Conservation (phyloP, 1,140 invertebrate genomes). For the Drosophila kanapiae region DNA sequence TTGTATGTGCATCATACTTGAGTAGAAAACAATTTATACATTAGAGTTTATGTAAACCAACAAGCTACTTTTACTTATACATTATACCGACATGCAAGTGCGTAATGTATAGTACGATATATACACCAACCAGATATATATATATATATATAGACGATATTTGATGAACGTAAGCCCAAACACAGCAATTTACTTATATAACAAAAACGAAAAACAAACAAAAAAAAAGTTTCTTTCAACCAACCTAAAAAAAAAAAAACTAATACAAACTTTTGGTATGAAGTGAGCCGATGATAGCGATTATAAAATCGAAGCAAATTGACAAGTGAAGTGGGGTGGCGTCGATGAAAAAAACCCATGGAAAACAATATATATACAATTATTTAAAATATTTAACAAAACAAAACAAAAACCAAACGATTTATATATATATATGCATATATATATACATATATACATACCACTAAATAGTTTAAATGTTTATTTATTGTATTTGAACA, state of each 20-base stretch:
- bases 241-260: slow-evolving; percentile 29
- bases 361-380: slow-evolving; percentile 76
- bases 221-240: slow-evolving; percentile 45
- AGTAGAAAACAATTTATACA: slow-evolving; percentile 67
- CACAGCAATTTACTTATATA: slow-evolving; percentile 78
- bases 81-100: slow-evolving; percentile 45
- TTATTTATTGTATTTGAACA: slow-evolving; percentile 81
- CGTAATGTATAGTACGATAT: slow-evolving; percentile 44
- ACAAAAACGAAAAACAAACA: slow-evolving; percentile 24
- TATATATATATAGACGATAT: slow-evolving; percentile 44
- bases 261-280: slow-evolving; percentile 29
- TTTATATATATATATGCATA: slow-evolving; percentile 59
- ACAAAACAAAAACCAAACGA: slow-evolving; percentile 39
- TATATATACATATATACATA: slow-evolving; percentile 76
- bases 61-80: slow-evolving; percentile 63
- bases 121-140: slow-evolving; percentile 38
- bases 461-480: slow-evolving; percentile 81
- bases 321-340: slow-evolving; percentile 16
- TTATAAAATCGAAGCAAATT: slow-evolving; percentile 43
- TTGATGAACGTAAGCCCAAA: slow-evolving; percentile 54
- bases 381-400: slow-evolving; percentile 73
- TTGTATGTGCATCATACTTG: slow-evolving; percentile 60
- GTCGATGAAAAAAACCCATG: slow-evolving; percentile 26
- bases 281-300: slow-evolving; percentile 19
- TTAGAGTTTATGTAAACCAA: slow-evolving; percentile 53